Base-by-base conservation (phyloP, 53 echinoderm and acorn worm species). In the Zoroaster sp. region DNA sequence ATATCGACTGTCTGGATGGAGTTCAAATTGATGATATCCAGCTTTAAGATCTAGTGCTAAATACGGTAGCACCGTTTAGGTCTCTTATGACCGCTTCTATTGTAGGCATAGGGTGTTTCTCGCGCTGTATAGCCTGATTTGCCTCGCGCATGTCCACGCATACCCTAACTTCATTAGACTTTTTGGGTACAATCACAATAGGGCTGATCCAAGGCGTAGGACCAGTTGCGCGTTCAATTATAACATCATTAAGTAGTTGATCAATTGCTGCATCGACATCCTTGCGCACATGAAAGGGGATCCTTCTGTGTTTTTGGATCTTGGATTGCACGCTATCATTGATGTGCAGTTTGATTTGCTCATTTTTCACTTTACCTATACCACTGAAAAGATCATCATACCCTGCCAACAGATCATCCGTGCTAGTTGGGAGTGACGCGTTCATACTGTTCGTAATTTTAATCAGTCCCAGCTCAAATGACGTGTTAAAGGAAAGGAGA, bases 151-250 rank as follows among this genome's bases (percentile, higher is more conserved):
- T 86, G 30, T 86, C 86, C 3, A 86, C 72, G 44, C 86, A 86
- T 41, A 86, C 4, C 12, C 86, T 69, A 4, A 86, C 86, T 23
- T 39, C 86, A n/a, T 70, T 34, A 35, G 34, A 14, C 41, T 71
- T 86, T 35, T 86, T 75, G 21, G 86, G 86, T 11, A 86, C 86
- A 4, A 71, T 41, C 5, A 86, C 86, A 41, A 70, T 71, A 2
- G 86, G 72, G 45, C 86, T 86, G 15, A 71, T 41, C 86, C 86
- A 86, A 10, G 83, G 69, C 8, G 83, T 69, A 31, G 83, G 83
- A 8, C 68, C 83, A 7, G 35, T 37, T 13, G 34, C 35, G 2
- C 3, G 25, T 39, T 83, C 83, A 5, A 69, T 83, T 5, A 83
- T 67, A 15, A n/a, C 83, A 1, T 32, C 11, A 32, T 66, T 66